These are phyloP conservation scores for Strigops habroptila DNA, from an alignment of 2,113 vertebrate species.

Conservation along the genomic window DNA sequence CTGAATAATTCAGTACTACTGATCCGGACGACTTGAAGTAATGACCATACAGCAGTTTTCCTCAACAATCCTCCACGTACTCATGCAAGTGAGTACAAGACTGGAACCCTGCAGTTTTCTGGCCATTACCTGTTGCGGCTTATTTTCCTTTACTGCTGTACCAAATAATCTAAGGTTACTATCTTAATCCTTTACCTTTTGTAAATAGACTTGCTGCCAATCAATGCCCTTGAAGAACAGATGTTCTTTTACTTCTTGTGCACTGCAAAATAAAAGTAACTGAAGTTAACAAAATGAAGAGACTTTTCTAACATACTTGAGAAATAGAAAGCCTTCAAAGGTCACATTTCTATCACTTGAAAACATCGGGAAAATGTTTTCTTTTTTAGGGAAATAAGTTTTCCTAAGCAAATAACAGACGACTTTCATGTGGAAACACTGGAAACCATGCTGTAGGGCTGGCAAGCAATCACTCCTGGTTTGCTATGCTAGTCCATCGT, in stretches of 20 bases:
- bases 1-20: background rate
- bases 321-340: background rate
- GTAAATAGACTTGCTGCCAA: conserved; percentile 97
- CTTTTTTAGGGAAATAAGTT: background rate
- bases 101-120: background rate
- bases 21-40: background rate
- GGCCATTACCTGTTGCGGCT: background rate
- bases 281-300: background rate
- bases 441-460: background rate
- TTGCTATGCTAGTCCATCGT: background rate
- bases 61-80: background rate
- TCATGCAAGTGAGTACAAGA: background rate
- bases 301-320: background rate
- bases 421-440: background rate
- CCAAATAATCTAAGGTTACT: background rate
- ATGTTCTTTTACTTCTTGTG: conserved; percentile 93
- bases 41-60: background rate
- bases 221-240: conserved; percentile 94
- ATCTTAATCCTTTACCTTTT: conserved; percentile 81
- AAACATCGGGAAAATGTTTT: background rate
- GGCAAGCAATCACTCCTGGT: background rate
- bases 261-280: conserved; percentile 69
- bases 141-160: background rate
- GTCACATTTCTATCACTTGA: background rate
- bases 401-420: background rate